Percentiles rank a stretch among this genome's conserved stretches.
These are phyloP conservation scores for Petaurus breviceps DNA, from an alignment of 2,113 vertebrate species.

Conservation along the genomic window DNA sequence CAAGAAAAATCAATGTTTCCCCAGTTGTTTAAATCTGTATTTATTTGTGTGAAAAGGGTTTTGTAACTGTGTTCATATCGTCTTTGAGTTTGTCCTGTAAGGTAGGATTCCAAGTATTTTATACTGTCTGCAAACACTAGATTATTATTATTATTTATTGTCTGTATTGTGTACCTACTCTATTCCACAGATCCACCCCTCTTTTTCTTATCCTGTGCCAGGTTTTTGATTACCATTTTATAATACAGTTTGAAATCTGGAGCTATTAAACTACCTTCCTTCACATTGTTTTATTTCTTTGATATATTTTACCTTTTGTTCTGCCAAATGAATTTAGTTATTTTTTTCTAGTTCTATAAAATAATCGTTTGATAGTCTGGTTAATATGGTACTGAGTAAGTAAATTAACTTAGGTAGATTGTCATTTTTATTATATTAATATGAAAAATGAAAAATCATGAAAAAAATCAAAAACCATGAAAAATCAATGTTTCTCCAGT, in stretches of 20 bases:
- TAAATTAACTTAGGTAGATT: not conserved
- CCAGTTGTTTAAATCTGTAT: no score
- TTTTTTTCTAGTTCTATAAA: not conserved
- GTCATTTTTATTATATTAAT: not conserved
- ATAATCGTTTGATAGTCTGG: not conserved
- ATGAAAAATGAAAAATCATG: no score
- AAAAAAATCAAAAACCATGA: no score
- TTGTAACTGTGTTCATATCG: no score
- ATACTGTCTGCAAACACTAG: not conserved
- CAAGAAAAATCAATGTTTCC: no score
- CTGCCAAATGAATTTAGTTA: not conserved
- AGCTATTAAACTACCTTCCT: not conserved
- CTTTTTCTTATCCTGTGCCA: not conserved
- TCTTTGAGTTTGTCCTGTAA: no score
- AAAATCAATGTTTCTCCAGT: not conserved
- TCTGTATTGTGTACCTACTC: no score
- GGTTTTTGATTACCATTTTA: not conserved
- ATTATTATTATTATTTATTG: not conserved
- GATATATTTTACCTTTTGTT: not conserved
- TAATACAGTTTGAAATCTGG: not conserved
- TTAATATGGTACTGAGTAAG: not conserved
- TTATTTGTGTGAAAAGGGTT: no score
- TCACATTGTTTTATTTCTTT: not conserved
- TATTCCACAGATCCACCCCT: not conserved
- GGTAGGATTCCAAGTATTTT: no score